Base-by-base conservation (phyloP, 2,888 invertebrate genomes). In the Catocala nupta region DNA sequence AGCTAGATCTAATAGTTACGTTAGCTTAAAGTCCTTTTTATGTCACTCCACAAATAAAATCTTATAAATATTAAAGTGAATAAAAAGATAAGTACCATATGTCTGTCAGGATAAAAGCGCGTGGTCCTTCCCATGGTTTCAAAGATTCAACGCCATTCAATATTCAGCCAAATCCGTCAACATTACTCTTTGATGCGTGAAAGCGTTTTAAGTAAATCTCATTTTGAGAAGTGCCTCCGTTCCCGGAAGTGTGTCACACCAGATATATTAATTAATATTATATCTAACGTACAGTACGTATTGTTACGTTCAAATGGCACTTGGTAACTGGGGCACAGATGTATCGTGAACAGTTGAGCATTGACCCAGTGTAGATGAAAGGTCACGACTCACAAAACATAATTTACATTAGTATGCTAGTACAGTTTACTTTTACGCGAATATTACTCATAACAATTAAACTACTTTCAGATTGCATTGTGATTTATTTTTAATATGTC, bases 361-460 rank as follows among this genome's bases (percentile, higher is more conserved):
- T 60, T 78, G 74, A 76, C 79, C 77, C 58, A 68, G 55, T 68
- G 60, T 70, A 68, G 55, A 61, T 58, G 53, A 77, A 77, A 77
- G 78, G 78, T 78, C 77, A 78, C 52, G 60, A 55, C 68, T 71
- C 68, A 77, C 52, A 36, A 61, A 69, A 65, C 63, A 54, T 36
- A 48, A 34, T 10, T 25, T 49, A 13, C 11, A 12, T 2, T 11
- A n/a, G 7, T 39, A 8, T 8, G 5, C 36, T 36, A 36, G 36
- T 36, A 36, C 36, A 9, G 6, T 9, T 39, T 39, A 39, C 9
- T 39, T 39, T 39, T 7, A 39, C 36, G 9, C 36, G 2, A 39
- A 7, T 25, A 4, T 25, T 25, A 9, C 36, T 7, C 1, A 9
- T 39, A 39, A 39, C 1, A 39, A 7, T 39, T 1, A 39, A 39